These are phyloP conservation scores for Lottia gigantea DNA, from an alignment of 2,888 invertebrate species.

Conservation along the genomic window DNA sequence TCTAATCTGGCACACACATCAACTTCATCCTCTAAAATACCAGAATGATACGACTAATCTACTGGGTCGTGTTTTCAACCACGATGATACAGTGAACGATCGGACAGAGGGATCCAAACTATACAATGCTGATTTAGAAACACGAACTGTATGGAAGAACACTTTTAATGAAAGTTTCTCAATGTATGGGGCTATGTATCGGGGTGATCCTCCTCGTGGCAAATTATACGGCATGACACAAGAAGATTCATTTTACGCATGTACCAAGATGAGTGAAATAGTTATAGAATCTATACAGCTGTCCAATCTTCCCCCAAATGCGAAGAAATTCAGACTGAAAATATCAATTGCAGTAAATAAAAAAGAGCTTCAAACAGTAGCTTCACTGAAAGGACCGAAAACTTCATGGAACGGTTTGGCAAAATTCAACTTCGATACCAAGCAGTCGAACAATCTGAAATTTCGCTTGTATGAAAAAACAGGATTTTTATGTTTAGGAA, in stretches of 20 bases:
- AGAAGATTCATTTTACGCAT: constrained; percentile 54
- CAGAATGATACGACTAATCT: constrained; percentile 58
- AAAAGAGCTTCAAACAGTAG: constrained; percentile 15
- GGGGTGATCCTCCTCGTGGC: constrained; percentile 68
- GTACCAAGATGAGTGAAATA: constrained; percentile 55
- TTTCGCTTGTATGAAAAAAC: constrained; percentile 56
- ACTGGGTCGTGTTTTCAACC: constrained; percentile 67
- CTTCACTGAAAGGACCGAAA: constrained; percentile 42
- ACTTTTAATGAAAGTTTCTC: constrained; percentile 67
- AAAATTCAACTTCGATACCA: constrained; percentile 65
- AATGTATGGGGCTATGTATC: constrained; percentile 69
- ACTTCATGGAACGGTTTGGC: constrained; percentile 52
- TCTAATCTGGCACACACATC: constrained; percentile 71
- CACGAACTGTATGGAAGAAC: constrained; percentile 68
- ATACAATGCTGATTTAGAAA: constrained; percentile 66
- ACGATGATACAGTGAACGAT: constrained; percentile 70
- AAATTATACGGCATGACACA: constrained; percentile 64
- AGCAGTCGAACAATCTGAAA: constrained; percentile 59
- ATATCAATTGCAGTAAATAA: constrained; percentile 28
- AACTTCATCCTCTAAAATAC: constrained; percentile 66
- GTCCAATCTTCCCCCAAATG: constrained; percentile 23
- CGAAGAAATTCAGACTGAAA: constrained; percentile 38
- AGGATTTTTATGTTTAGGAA: constrained; percentile 65
- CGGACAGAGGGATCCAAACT: constrained; percentile 68
- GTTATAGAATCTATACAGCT: constrained; percentile 39